Evolutionary conservation across 2,113 vertebrate genomes (phyloP).

Genomic region (Colossoma macropomum): DNA sequence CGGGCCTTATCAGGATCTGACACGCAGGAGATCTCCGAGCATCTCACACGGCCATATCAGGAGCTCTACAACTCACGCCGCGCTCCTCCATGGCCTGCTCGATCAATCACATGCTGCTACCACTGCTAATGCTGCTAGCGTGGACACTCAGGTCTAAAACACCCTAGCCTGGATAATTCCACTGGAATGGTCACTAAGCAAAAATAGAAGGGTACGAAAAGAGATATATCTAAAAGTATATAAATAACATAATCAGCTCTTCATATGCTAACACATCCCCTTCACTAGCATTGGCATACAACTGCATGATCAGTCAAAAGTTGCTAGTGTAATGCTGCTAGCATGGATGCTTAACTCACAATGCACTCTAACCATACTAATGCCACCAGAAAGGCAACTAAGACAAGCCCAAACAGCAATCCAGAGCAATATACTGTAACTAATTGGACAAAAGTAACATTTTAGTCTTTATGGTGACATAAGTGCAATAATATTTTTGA

Average conservation of each 20-base stretch:
- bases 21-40: slow-evolving; percentile 80
- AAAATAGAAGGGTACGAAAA: not conserved
- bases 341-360: not conserved
- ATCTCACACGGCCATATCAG: slow-evolving; percentile 78
- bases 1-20: slow-evolving; percentile 78
- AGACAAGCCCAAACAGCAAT: not conserved
- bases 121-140: slow-evolving; percentile 31
- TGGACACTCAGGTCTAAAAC: not conserved
- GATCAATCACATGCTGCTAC: slow-evolving; percentile 74
- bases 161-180: not conserved
- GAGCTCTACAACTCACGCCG: slow-evolving; percentile 76
- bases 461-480: too few relatives aligned
- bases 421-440: not conserved
- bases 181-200: not conserved
- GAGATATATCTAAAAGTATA: not conserved
- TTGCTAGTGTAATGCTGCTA: not conserved
- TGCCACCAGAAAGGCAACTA: not conserved
- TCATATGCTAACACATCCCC: not conserved
- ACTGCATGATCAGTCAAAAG: not conserved
- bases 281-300: not conserved
- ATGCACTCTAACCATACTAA: not conserved
- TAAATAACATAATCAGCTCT: not conserved
- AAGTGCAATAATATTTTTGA: too few relatives aligned
- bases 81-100: slow-evolving; percentile 67
- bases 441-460: not conserved